Conservation (phyloP, 2,113 vertebrate species). For the Serinus canaria region DNA sequence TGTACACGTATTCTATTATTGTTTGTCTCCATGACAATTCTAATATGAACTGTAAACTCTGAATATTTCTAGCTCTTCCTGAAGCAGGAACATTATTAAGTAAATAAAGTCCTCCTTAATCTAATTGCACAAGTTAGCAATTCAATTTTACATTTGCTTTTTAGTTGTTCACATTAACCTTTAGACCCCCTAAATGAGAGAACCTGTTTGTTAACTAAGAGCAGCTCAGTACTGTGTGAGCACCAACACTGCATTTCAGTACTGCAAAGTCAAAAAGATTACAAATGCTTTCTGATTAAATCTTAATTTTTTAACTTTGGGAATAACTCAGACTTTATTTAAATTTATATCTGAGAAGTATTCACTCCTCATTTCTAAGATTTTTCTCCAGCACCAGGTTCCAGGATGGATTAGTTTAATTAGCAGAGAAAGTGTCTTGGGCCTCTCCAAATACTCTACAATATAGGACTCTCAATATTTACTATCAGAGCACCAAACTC, state of each 20-base stretch:
- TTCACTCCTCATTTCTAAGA: not conserved
- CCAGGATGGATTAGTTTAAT: not conserved
- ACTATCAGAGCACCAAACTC: not conserved
- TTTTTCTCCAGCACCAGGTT: not conserved
- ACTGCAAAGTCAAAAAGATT: not conserved
- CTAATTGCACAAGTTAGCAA: not conserved
- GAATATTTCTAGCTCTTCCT: not conserved
- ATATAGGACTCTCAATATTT: not conserved
- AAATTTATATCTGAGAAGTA: not conserved
- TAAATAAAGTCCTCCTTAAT: not conserved
- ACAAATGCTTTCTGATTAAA: not conserved
- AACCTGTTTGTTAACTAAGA: not conserved
- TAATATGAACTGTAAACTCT: not conserved
- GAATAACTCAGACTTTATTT: not conserved
- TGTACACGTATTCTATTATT: not conserved
- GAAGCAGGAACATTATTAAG: not conserved
- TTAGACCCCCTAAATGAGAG: not conserved
- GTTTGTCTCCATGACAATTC: not conserved
- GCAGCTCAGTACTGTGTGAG: not conserved
- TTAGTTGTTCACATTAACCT: slow-evolving; percentile 25
- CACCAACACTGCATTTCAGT: not conserved
- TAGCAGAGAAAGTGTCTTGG: not conserved
- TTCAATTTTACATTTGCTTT: not conserved
- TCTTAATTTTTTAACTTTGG: not conserved
- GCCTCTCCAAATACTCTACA: not conserved